A percentile compares a stretch with the other conserved stretches of the same genome.
Evolutionary conservation across 37 sponge, comb jelly and placozoan species (phyloP).

Genomic region (Crambe crambe): DNA sequence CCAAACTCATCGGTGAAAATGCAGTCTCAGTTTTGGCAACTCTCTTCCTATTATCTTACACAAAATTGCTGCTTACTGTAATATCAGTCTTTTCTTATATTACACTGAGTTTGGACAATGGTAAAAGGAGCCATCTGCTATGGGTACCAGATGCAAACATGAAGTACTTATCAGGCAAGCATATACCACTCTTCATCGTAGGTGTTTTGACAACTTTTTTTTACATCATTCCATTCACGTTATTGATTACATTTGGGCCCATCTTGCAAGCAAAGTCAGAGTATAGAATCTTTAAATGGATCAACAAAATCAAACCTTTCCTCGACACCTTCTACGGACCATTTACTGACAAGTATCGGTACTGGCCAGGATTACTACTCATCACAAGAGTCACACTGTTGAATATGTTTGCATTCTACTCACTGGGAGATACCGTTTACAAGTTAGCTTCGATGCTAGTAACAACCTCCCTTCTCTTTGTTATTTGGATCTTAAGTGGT

Average conservation of each 20-base stretch:
- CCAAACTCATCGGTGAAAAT: neutral
- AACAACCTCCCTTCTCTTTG: neutral
- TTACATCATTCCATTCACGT: neutral
- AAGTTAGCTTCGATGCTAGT: neutral
- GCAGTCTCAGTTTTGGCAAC: conserved; percentile 18
- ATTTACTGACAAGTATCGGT: neutral
- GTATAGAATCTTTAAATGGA: neutral
- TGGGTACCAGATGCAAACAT: neutral
- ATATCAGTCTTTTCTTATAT: neutral
- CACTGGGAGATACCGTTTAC: neutral
- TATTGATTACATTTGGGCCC: neutral
- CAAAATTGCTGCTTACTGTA: neutral
- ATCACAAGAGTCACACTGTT: neutral
- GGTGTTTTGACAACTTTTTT: neutral
- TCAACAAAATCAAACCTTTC: conserved; percentile 20
- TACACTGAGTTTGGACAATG: neutral
- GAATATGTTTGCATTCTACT: neutral
- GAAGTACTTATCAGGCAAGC: neutral
- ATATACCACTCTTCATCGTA: conserved; percentile 4
- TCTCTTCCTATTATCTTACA: conserved; percentile 16
- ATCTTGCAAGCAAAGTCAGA: neutral
- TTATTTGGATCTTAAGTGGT: neutral
- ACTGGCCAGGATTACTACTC: conserved; percentile 29
- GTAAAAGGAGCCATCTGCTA: neutral
- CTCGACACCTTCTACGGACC: conserved; percentile 23